Base-by-base conservation (phyloP, 2,888 invertebrate species). In the Mesodorylaimus sp. region DNA sequence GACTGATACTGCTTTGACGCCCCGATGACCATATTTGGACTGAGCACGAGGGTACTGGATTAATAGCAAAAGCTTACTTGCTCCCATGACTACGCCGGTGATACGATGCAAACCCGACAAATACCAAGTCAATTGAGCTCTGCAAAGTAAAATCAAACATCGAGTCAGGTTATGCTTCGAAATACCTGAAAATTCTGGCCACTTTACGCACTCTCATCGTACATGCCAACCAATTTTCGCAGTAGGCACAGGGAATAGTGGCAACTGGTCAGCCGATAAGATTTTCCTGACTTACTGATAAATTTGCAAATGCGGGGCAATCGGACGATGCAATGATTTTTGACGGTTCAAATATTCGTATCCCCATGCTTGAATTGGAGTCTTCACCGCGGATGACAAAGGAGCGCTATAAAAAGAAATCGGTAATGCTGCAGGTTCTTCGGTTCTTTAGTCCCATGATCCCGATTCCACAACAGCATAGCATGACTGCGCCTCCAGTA, bases 221-320 rank as follows among this genome's bases (percentile, higher is more conserved):
- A 32, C 44, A 3, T 13, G 25, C 10, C 23, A 25, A 25, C 10
- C 21, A 7, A 44, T 24, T 7, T 24, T 7, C 26, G 3, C 26
- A 5, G 3, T 13, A 10, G 25, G 13, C 44, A 44, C 3, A 24
- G 5, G 7, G 24, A 16, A 44, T 5, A 13, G 24, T 25, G 19
- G 10, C 3, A 25, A 44, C 13, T 13, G 19, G 13, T 19, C 10
- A 3, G 3, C 16, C 10, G 13, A 44, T 5, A 21, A 24, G 19
- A 21, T 7, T 19, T 19, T 13, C 21, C 3, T 21, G 5, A 45
- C 48, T 48, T 25, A 43, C 52, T 61, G 55, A 53, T 65, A 65
- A 53, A 65, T 57, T 52, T 55, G 55, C 41, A 65, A 55, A 57
- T 66, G 63, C 21, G 65, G 65, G 29, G 63, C 58, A 45, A 65